phyloP scores from a whole-genome alignment of 1,140 invertebrate species.

The Macrobrachium rosenbergii region DNA sequence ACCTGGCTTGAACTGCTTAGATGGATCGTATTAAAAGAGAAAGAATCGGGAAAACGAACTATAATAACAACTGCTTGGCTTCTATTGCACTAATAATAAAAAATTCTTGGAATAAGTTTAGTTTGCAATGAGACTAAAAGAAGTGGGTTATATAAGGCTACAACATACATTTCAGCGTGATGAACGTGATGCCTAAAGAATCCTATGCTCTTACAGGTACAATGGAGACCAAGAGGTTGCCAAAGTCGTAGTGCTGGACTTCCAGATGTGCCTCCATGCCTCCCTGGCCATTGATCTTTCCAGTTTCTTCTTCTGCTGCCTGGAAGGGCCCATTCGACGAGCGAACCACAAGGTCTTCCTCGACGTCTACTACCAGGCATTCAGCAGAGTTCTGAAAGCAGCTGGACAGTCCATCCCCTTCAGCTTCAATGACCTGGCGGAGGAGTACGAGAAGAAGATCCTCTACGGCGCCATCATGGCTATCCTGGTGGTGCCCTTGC shows the following conservation, averaged over 20 bases:
- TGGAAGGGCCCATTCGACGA: too few relatives aligned
- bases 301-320: too few relatives aligned
- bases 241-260: background rate
- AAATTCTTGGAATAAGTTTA: too few relatives aligned
- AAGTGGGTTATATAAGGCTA: too few relatives aligned
- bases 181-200: background rate
- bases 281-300: too few relatives aligned
- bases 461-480: background rate
- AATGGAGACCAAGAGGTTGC: background rate
- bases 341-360: background rate
- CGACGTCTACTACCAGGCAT: background rate
- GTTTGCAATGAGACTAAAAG: too few relatives aligned
- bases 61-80: too few relatives aligned
- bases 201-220: background rate
- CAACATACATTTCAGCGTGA: background rate
- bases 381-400: background rate
- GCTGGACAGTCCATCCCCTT: background rate
- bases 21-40: too few relatives aligned
- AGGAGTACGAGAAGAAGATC: background rate
- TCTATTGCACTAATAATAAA: too few relatives aligned
- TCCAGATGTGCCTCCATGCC: background rate
- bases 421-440: background rate
- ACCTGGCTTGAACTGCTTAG: too few relatives aligned
- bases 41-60: too few relatives aligned
- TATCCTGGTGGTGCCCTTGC: too few relatives aligned